Evolutionary conservation across 2,797 vertebrate genomes (phyloP), one percentile per base, ranked within the genome.

Genomic region (Enteromius afrohamiltoni): DNA sequence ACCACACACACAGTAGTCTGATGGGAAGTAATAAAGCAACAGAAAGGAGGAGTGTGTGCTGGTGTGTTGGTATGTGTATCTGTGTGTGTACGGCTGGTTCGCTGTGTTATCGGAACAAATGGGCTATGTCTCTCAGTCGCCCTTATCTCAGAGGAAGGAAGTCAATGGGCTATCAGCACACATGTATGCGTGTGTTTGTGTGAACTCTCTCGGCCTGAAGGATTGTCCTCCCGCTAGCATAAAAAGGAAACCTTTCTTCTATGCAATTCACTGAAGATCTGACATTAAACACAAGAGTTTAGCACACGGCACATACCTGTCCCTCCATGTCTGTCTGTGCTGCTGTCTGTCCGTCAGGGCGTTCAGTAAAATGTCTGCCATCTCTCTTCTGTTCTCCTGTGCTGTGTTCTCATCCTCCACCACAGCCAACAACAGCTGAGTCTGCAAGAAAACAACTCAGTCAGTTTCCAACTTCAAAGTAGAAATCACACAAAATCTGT

Each of bases 271-370:
- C 53, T 19, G 16, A 74, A 42, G 31, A 75, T 42, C 29, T 67
- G 11, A 55, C 58, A 64, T 49, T 65, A 62, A 55, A 26, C 45
- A 23, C 9, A 11, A 19, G 23, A 74, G 23, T 71, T 75, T 13
- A 17, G n/a, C 19, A 68, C 21, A 67, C 17, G 16, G 37, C 64
- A 17, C 94, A 93, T 90, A 99, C 98, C 98, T 97, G 92, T 93
- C 91, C 81, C 94, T 94, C 98, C 98, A 99, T 49, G 97, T 97
- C 89, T 95, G 94, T 85, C 97, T 95, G 86, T 97, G 95, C 85
- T 95, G 95, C 87, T 98, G 97, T 87, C 97, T 94, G 80, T 96
- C 94, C 21, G 90, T 93, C 89, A 98, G 94, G 47, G 92, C 89
- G 1, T 93, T 91, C 23, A 98, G 93, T 85, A 98, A 89, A 83